Evolutionary conservation across 35 echinoderm and acorn worm genomes (phyloP), one percentile per base, ranked within the genome.

Genomic region (Apostichopus japonicus): DNA sequence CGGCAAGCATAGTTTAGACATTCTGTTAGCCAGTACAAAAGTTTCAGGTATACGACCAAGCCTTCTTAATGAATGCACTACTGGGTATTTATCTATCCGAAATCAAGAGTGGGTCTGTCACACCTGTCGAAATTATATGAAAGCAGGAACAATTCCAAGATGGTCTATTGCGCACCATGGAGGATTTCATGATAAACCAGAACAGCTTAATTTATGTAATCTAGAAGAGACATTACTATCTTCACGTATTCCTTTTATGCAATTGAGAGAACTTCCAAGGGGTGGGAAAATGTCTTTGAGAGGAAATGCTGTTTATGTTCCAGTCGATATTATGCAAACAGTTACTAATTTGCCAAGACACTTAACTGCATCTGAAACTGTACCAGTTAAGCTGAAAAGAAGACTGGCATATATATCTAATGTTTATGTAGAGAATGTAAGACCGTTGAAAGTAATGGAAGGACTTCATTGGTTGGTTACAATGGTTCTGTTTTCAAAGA

Each of bases 291-390:
- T 84, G 6, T 92, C 91, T 2, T 87, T 92, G 6, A 83, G 72
- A 53, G 91, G 91, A 5, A 92, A n/a, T 92, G 80, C 80, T 86
- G 91, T 92, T 5, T 86, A 92, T 92, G 91, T 92, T 86, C 91
- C 80, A 70, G 78, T 83, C 33, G 91, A 92, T 88, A 55, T 93
- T 24, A 72, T 67, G 54, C 80, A 61, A 22, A 92, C 80, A 24
- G 6, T 92, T 15, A 67, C 61, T 72, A 24, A 65, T n/a, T 84
- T 92, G 16, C 61, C 55, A 54, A 80, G 79, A 17, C 23, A 67
- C 7, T 6, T 86, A 15, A 33, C 55, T 58, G 55, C 79, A 84
- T 17, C 56, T 24, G 15, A 92, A 25, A 92, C 55, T 24, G 52
- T 86, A 14, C 79, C 80, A 33, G 67, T 92, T 4, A 92, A 92